Evolutionary conservation across 2,888 invertebrate genomes (phyloP).

Genomic region (Lycaena phlaeas): DNA sequence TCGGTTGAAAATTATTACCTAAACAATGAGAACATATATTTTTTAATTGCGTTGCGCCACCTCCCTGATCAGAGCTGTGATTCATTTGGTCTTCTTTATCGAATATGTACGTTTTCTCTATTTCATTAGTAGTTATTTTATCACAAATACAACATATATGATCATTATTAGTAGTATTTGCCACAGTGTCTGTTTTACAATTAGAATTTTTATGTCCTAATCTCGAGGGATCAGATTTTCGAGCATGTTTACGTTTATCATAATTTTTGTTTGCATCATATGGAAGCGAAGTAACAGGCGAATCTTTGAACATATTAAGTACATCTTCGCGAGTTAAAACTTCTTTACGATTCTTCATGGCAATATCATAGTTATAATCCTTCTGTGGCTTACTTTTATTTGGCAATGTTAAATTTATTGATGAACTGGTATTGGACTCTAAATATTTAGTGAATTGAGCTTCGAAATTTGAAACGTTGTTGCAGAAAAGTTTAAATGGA

Average conservation of each 20-base stretch:
- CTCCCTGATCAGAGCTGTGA: slow-evolving; percentile 49
- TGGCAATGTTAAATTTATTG: slow-evolving; percentile 36
- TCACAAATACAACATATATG: slow-evolving; percentile 55
- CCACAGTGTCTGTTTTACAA: slow-evolving; percentile 34
- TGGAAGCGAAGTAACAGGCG: slow-evolving; percentile 50
- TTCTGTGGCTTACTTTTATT: slow-evolving; percentile 41
- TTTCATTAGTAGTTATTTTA: slow-evolving; percentile 38
- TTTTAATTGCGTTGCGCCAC: slow-evolving; percentile 45
- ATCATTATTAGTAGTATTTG: slow-evolving; percentile 41
- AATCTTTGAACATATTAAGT: slow-evolving; percentile 60
- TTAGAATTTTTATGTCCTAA: slow-evolving; percentile 39
- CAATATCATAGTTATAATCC: slow-evolving; percentile 37
- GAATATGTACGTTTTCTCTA: slow-evolving; percentile 54
- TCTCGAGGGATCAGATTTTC: slow-evolving; percentile 56
- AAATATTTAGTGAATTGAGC: slow-evolving; percentile 54
- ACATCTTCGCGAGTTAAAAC: slow-evolving; percentile 53
- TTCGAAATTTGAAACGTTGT: slow-evolving; percentile 49
- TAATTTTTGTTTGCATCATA: slow-evolving; percentile 35
- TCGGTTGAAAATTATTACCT: slow-evolving; percentile 45
- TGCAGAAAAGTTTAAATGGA: slow-evolving; percentile 55
- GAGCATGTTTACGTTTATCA: slow-evolving; percentile 46
- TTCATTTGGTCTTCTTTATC: slow-evolving; percentile 60
- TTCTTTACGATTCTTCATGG: slow-evolving; percentile 31
- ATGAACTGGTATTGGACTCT: slow-evolving; percentile 41
- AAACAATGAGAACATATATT: slow-evolving; percentile 54